Base-by-base conservation (phyloP, 92 coral and sea anemone species). In the Palythoa caribaeorum region DNA sequence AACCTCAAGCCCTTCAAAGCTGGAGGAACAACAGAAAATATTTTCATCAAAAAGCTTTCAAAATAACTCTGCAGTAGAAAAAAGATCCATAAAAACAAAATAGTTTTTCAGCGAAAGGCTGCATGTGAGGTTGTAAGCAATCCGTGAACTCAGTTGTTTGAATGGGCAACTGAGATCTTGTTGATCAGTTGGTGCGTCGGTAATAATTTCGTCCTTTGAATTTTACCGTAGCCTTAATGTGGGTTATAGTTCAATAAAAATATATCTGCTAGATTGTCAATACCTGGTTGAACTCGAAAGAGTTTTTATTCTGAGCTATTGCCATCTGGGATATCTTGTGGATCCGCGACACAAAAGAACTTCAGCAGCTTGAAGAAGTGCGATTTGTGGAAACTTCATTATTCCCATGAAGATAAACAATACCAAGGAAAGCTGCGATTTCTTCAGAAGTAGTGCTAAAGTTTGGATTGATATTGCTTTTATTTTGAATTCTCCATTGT, bases 171-270 rank as follows among this genome's bases (percentile, higher is more conserved):
- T 55, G 62, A 15, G n/a, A 55, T 55, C 62, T 55, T 55, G 62
- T 55, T 3, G 62, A 55, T 55, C 62, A 55, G 62, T 9, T 55
- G 62, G 62, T 1, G 62, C 11, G 16, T 55, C 15, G 12, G 14
- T 55, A 17, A 1, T 6, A 0, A 9, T 15, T 55, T 55, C 62
- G 1, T 11, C 91, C 78, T 17, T 84, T 89, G 54, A 65, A 84
- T 71, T 84, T 89, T 0, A 89, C 69, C 89, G 65, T 84, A 36
- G 89, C 87, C 74, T 85, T 36, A 2, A 85, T 84, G 80, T 51
- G 71, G 88, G 9, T 83, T 19, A 38, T 83, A 80, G 63, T 40
- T 83, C 40, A n/a, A 19, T 38, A 47, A 19, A 48, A 76, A 83
- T 35, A 62, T 44, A 47, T 75, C 59, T 5, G 79, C 3, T 36